Evolutionary conservation across 92 coral and sea anemone genomes (phyloP).

Genomic region (Zoanthus solanderi): DNA sequence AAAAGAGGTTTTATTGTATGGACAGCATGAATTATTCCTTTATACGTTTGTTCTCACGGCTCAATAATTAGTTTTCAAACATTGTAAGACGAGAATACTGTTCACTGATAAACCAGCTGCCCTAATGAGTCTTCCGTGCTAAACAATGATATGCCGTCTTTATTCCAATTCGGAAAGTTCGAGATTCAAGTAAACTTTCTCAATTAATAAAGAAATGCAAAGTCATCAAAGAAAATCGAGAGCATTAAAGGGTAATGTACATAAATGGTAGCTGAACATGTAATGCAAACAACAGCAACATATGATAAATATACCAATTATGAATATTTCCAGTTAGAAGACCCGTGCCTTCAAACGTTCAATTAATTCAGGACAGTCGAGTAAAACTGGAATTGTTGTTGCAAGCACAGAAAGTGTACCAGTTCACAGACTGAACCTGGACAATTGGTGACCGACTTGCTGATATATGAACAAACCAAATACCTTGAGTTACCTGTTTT

Average conservation of each 20-base stretch:
- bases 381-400: constrained; percentile 45
- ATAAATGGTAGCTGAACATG: background rate
- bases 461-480: background rate
- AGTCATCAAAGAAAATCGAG: background rate
- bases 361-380: constrained; percentile 45
- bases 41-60: too few species aligned
- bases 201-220: background rate
- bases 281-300: background rate
- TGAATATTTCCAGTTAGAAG: constrained; percentile 18
- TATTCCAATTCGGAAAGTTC: too few species aligned
- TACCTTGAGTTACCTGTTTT: background rate
- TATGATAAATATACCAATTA: too few species aligned
- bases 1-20: too few species aligned
- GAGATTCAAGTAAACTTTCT: too few species aligned
- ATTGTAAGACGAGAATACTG: too few species aligned
- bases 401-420: constrained; percentile 57
- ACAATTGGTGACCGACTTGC: constrained; percentile 48
- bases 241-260: too few species aligned
- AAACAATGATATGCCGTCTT: too few species aligned
- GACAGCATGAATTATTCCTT: too few species aligned
- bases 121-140: too few species aligned
- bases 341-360: background rate
- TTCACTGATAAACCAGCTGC: too few species aligned
- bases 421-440: constrained; percentile 57
- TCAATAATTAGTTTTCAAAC: too few species aligned